These are phyloP conservation scores for Trichomalopsis sarcophagae DNA, from an alignment of 1,140 invertebrate genomes.

Conservation along the genomic window DNA sequence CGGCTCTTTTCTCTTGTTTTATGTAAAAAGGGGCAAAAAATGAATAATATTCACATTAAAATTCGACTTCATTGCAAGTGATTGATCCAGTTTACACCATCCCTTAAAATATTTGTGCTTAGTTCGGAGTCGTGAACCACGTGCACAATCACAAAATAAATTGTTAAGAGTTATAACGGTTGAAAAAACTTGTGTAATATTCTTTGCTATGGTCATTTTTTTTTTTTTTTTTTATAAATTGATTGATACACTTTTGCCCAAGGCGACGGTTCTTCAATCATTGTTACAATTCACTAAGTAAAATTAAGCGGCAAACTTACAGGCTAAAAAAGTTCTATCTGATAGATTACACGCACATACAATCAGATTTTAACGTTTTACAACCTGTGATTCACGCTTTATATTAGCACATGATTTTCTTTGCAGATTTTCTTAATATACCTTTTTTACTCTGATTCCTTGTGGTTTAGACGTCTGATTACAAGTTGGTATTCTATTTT, in stretches of 20 bases:
- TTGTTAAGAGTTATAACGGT: neutral
- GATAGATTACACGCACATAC: constrained; percentile 47
- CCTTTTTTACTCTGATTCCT: constrained; percentile 42
- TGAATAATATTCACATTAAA: constrained; percentile 36
- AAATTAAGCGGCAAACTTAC: constrained; percentile 51
- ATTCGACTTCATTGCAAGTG: constrained; percentile 51
- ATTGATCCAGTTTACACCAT: constrained; percentile 38
- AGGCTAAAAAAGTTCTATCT: constrained; percentile 43
- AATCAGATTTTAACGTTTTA: constrained; percentile 52
- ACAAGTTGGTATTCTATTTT: constrained; percentile 2
- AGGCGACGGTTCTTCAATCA: constrained; percentile 40
- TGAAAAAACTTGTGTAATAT: constrained; percentile 19
- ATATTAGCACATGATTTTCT: constrained; percentile 13
- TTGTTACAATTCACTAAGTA: constrained; percentile 38
- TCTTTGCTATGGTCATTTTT: constrained; percentile 25
- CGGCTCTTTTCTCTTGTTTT: constrained; percentile 24
- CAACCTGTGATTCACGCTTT: constrained; percentile 29
- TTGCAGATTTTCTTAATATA: constrained; percentile 12
- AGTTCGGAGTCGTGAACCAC: constrained; percentile 43
- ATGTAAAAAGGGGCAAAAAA: constrained; percentile 34
- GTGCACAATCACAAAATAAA: constrained; percentile 39
- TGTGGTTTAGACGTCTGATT: neutral
- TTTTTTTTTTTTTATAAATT: constrained; percentile 32
- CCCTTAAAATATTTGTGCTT: constrained; percentile 52
- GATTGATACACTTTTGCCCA: constrained; percentile 45